phyloP scores from a whole-genome alignment of 1,140 invertebrate genomes.

The Pseudoatta argentina region DNA sequence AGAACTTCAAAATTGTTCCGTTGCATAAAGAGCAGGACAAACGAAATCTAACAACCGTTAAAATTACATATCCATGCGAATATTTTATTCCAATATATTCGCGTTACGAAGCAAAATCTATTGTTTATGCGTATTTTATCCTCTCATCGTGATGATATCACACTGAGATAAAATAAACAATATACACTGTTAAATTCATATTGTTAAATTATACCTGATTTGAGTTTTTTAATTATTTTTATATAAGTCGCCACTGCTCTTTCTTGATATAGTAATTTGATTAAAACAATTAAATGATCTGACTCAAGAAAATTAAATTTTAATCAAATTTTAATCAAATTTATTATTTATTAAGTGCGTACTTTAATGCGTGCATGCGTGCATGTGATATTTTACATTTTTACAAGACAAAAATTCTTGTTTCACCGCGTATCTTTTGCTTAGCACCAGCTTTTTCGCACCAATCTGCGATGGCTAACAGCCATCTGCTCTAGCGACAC shows the following conservation, averaged over 20 bases:
- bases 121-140: background rate
- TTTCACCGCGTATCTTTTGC: background rate
- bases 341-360: too few species aligned
- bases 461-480: too few species aligned
- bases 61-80: background rate
- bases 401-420: background rate
- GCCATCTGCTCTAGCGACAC: background rate
- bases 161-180: background rate
- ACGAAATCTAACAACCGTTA: background rate
- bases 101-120: background rate
- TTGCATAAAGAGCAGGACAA: background rate
- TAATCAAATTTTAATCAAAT: too few species aligned
- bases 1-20: background rate
- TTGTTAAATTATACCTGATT: too few species aligned
- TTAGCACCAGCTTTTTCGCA: background rate
- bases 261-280: too few species aligned
- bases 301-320: too few species aligned
- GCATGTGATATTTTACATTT: background rate
- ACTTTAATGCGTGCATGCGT: too few species aligned
- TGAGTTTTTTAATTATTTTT: too few species aligned
- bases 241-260: too few species aligned
- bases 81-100: slow-evolving; percentile 17
- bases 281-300: too few species aligned
- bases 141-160: background rate
- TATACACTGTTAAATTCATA: too few species aligned